A percentile compares a stretch with the other conserved stretches of the same genome.
Conservation (phyloP, 2,113 vertebrate genomes). For the Notarius quadriscutis region DNA sequence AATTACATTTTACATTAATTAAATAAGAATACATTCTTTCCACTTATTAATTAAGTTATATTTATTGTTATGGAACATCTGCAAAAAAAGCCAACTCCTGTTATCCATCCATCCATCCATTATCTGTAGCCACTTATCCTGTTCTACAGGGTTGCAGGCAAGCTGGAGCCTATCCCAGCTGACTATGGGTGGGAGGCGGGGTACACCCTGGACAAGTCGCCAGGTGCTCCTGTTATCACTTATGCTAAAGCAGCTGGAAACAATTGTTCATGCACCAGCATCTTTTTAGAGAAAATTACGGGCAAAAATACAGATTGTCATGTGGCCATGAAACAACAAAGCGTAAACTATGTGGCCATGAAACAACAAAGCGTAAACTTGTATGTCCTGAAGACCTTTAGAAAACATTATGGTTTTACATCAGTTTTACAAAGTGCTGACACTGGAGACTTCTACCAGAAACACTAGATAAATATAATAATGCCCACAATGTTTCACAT, state of each 20-base stretch:
- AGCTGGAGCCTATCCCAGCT: too few species aligned
- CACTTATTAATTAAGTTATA: too few species aligned
- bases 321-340: too few species aligned
- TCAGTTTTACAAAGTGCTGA: neutral
- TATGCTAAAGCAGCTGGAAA: neutral
- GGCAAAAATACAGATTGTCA: too few species aligned
- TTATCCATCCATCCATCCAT: neutral
- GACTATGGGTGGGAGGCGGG: too few species aligned
- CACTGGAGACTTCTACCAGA: neutral
- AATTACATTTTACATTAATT: neutral
- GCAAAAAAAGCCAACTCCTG: neutral
- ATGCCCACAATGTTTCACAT: neutral
- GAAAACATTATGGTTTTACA: neutral
- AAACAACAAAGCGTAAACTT: too few species aligned
- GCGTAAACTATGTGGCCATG: too few species aligned
- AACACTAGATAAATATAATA: neutral
- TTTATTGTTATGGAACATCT: neutral
- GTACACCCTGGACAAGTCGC: too few species aligned
- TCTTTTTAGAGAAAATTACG: neutral
- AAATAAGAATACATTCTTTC: neutral
- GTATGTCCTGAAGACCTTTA: neutral
- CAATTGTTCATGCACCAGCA: neutral
- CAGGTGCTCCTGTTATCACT: too few species aligned
- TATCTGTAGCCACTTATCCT: too few species aligned
- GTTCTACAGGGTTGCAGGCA: too few species aligned